A percentile compares a stretch with the other conserved stretches of the same genome.
These are phyloP conservation scores for Helicorthomorpha holstii DNA, from an alignment of 1,140 invertebrate genomes.

Conservation along the genomic window DNA sequence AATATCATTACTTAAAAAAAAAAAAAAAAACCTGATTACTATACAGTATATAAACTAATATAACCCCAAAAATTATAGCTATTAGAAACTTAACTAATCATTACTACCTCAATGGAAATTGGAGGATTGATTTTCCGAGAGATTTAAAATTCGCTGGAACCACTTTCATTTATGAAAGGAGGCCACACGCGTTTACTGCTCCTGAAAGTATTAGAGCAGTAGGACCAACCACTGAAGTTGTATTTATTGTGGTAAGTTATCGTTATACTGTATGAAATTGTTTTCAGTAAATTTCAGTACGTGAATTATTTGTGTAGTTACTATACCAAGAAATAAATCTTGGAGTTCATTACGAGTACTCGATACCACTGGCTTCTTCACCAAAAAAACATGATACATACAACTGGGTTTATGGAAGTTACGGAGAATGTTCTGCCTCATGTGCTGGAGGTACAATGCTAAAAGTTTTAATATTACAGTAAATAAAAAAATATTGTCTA, in stretches of 20 bases:
- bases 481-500: slow-evolving; percentile 8
- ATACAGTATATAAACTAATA: no score
- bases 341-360: slow-evolving; percentile 81
- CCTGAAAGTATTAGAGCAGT: slow-evolving; percentile 54
- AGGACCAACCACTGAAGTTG: slow-evolving; percentile 69
- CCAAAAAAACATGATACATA: slow-evolving; percentile 43
- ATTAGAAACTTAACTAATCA: slow-evolving; percentile 60
- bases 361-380: slow-evolving; percentile 52
- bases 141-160: slow-evolving; percentile 59
- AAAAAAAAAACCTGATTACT: no score
- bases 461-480: slow-evolving; percentile 1
- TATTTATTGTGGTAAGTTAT: slow-evolving; percentile 67
- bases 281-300: background rate
- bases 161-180: slow-evolving; percentile 70
- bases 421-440: slow-evolving; percentile 53
- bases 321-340: slow-evolving; percentile 69
- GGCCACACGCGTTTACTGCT: slow-evolving; percentile 55
- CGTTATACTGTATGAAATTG: background rate
- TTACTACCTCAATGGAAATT: slow-evolving; percentile 87
- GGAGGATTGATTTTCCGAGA: slow-evolving; percentile 73
- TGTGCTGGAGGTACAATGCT: slow-evolving; percentile 63
- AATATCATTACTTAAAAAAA: slow-evolving; percentile 8
- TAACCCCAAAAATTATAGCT: slow-evolving; percentile 31
- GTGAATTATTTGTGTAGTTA: slow-evolving; percentile 44
- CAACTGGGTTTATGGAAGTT: slow-evolving; percentile 60